Evolutionary conservation across 2,888 invertebrate genomes (phyloP).

Genomic region (Leptopilina drosophilae): DNA sequence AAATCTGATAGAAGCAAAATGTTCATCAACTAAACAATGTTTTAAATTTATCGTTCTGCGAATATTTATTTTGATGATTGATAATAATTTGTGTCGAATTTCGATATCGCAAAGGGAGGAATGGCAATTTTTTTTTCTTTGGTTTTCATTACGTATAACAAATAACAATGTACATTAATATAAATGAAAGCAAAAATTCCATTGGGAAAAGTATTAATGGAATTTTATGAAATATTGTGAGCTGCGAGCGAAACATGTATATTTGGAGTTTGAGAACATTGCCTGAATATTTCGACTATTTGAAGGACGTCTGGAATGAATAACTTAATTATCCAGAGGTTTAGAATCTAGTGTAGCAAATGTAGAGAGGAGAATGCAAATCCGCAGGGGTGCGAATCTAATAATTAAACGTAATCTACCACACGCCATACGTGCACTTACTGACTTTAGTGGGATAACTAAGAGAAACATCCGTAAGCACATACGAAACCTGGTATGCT

Average conservation of each 20-base stretch:
- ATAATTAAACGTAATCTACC: constrained; percentile 11
- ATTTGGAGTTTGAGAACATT: neutral
- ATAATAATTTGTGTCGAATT: too few species aligned
- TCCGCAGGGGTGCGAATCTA: constrained; percentile 21
- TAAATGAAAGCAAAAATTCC: too few species aligned
- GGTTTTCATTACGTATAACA: too few species aligned
- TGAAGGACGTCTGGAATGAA: neutral
- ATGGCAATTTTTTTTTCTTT: too few species aligned
- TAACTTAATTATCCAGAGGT: constrained; percentile 3
- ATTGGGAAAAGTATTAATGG: too few species aligned
- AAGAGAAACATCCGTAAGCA: constrained; percentile 24
- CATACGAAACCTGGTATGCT: constrained; percentile 3
- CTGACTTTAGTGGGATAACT: constrained; percentile 17
- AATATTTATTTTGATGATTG: too few species aligned
- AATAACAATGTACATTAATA: too few species aligned
- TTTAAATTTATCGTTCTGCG: too few species aligned
- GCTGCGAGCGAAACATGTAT: neutral
- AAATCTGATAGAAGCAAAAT: too few species aligned
- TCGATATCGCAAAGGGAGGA: too few species aligned
- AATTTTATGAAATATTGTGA: too few species aligned
- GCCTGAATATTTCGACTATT: neutral
- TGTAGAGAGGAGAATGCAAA: constrained; percentile 10
- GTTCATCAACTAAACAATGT: too few species aligned
- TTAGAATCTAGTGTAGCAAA: constrained; percentile 23
- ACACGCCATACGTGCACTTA: constrained; percentile 22